A percentile compares a stretch with the other conserved stretches of the same genome.
Conservation (phyloP, 2,113 vertebrate species). For the Lasiurus borealis region DNA sequence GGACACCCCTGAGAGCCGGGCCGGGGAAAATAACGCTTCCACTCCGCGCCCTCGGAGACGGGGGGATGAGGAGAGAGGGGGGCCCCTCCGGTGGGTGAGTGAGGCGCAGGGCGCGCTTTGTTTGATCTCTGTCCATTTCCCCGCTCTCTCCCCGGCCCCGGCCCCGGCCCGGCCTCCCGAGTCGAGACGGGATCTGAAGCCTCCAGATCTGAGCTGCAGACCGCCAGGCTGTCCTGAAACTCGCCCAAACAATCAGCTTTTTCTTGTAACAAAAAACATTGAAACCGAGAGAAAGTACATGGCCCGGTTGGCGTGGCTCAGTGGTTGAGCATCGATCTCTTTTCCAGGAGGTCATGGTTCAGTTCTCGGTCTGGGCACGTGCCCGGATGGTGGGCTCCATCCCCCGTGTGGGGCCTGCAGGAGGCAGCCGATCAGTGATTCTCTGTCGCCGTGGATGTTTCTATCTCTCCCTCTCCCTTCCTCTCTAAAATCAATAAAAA, state of each 20-base stretch:
- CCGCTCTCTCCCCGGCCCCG: not conserved
- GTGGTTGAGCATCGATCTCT: too few species aligned
- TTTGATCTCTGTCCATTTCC: slow-evolving; percentile 35
- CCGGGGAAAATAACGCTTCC: not conserved
- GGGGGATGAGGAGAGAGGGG: too few species aligned
- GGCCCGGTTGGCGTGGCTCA: too few species aligned
- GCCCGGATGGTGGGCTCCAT: too few species aligned
- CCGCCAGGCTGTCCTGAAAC: not conserved
- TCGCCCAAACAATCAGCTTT: not conserved
- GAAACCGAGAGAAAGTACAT: not conserved
- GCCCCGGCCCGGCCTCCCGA: not conserved
- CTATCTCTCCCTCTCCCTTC: too few species aligned
- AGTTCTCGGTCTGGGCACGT: too few species aligned
- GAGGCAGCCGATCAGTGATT: too few species aligned
- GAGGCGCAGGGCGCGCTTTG: not conserved
- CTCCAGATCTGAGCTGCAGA: not conserved
- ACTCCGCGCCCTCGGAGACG: not conserved
- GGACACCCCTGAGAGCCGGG: not conserved
- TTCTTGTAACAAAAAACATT: not conserved
- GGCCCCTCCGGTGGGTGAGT: not conserved
- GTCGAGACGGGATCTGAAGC: not conserved
- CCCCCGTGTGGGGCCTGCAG: too few species aligned
- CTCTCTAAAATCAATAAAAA: too few species aligned
- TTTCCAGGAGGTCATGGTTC: too few species aligned
- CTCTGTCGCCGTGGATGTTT: too few species aligned